A percentile compares a stretch with the other conserved stretches of the same genome.
Conservation (phyloP, 2,888 invertebrate genomes). For the Muschampia plurimacula region DNA sequence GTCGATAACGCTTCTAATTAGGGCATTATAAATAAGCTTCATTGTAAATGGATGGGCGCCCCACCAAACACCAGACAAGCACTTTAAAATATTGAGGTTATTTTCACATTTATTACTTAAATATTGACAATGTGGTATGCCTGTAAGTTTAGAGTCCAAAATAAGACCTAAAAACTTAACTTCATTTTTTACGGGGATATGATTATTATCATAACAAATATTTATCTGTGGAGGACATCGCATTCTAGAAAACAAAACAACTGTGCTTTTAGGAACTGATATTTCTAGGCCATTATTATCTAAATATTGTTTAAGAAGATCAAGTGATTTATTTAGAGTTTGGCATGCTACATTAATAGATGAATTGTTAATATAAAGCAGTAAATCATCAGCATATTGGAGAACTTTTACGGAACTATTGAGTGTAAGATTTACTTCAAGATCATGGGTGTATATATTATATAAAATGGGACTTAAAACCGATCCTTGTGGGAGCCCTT, state of each 20-base stretch:
- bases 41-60: constrained; percentile 44
- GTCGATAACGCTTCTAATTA: constrained; percentile 41
- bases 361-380: neutral
- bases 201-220: neutral
- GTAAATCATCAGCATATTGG: neutral
- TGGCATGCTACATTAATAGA: neutral
- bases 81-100: constrained; percentile 2
- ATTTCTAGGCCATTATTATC: constrained; percentile 1
- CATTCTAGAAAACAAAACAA: constrained; percentile 3
- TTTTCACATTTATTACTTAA: constrained; percentile 6
- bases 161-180: constrained; percentile 8
- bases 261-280: neutral
- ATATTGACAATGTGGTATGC: constrained; percentile 7
- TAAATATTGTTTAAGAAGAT: neutral
- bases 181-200: neutral
- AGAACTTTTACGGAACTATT: neutral
- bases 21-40: constrained; percentile 45
- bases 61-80: constrained; percentile 34
- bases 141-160: neutral
- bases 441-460: neutral
- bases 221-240: neutral
- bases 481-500: too few species aligned
- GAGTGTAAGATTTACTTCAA: neutral
- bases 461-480: too few species aligned
- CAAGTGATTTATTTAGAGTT: neutral